Conservation (phyloP, 1,140 invertebrate genomes). For the Doryteuthis pealeii region DNA sequence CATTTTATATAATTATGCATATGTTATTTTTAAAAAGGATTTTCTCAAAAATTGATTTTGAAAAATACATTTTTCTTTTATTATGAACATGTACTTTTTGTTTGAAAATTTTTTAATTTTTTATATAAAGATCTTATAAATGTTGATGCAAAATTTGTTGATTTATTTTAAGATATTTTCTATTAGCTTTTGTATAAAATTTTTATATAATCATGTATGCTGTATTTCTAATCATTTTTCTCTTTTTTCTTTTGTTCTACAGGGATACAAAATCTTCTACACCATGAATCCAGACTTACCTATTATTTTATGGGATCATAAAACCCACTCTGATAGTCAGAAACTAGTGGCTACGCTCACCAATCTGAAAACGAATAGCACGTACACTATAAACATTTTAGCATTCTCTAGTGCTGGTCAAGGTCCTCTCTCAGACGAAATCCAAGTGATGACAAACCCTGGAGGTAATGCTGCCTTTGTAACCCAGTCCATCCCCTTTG, state of each 20-base stretch:
- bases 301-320: slow-evolving; percentile 86
- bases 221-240: background rate
- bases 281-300: slow-evolving; percentile 83
- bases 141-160: too few species aligned
- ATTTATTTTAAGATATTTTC: too few species aligned
- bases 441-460: slow-evolving; percentile 95
- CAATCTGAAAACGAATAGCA: slow-evolving; percentile 53
- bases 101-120: too few species aligned
- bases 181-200: too few species aligned
- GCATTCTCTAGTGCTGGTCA: slow-evolving; percentile 57
- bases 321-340: slow-evolving; percentile 67
- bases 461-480: slow-evolving; percentile 66
- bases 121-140: too few species aligned
- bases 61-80: too few species aligned
- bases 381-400: slow-evolving; percentile 57
- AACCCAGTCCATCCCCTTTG: background rate
- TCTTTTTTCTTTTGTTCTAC: slow-evolving; percentile 39
- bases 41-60: too few species aligned
- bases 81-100: too few species aligned
- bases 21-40: too few species aligned
- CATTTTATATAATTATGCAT: too few species aligned
- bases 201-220: too few species aligned
- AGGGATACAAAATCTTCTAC: slow-evolving; percentile 98
- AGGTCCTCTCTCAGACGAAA: slow-evolving; percentile 75
- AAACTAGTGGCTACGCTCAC: slow-evolving; percentile 85